Evolutionary conservation across 2,888 invertebrate species (phyloP).

Genomic region (Acanthopleura granulata): DNA sequence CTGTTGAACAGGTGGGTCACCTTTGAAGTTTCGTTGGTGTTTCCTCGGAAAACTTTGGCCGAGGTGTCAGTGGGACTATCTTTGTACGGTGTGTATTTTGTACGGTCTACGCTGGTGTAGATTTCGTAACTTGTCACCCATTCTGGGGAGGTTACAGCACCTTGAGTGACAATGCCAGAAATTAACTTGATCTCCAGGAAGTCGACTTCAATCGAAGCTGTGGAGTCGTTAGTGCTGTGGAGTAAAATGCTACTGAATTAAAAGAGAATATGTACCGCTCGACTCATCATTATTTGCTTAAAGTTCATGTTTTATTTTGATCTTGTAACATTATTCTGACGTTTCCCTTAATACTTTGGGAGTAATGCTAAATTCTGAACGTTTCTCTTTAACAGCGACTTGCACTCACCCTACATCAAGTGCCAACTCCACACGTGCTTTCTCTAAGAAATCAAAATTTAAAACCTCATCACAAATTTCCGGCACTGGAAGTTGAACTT

Average conservation of each 20-base stretch:
- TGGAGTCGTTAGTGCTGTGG: conserved; percentile 37
- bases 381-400: no score
- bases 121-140: conserved; percentile 39
- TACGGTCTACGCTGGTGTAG: conserved; percentile 33
- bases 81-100: conserved; percentile 29
- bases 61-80: conserved; percentile 34
- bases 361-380: no score
- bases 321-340: no score
- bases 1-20: conserved; percentile 17
- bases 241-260: background rate
- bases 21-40: conserved; percentile 42
- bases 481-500: no score
- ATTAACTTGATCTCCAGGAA: conserved; percentile 45
- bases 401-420: no score
- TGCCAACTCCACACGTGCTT: no score
- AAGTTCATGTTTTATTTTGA: no score
- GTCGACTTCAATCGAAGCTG: conserved; percentile 54
- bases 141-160: conserved; percentile 29
- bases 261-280: no score
- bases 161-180: conserved; percentile 37
- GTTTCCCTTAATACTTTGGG: no score
- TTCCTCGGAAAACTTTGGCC: conserved; percentile 44
- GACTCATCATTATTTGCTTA: no score
- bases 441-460: no score
- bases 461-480: no score